Evolutionary conservation across 2,888 invertebrate species (phyloP), one percentile per base, ranked within the genome.

Genomic region (Parnassius apollo): DNA sequence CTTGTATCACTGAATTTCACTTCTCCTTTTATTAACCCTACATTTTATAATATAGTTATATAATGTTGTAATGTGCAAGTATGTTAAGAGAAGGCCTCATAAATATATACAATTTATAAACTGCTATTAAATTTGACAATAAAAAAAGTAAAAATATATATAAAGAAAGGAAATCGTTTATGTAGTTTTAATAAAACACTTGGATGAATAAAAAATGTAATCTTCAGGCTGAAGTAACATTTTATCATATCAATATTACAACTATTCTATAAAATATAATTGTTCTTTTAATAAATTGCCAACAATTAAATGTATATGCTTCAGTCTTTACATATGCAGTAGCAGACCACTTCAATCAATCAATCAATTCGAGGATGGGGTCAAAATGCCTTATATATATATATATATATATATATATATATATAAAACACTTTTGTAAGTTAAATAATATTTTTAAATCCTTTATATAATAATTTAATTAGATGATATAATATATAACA

Each of bases 281-380:
- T 68, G 69, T 68, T 67, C 63, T 72, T 68, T 64, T 45, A 68
- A 70, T 70, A 71, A 74, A 70, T 70, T 70, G 62, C 69, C 70
- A 74, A 73, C 74, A 74, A 70, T 70, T 69, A 70, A 72, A 73
- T 75, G 75, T 82, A 86, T 83, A 86, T 86, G 81, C 83, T 82
- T 86, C 86, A 88, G 85, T 87, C 86, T 86, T 85, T 68, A 74
- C 76, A 75, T 67, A 68, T 68, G 64, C 66, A 67, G 63, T 61
- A 63, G 66, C 63, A 68, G 68, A 69, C 67, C 65, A 67, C 55
- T 62, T 64, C n/a, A n/a, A n/a, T n/a, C n/a, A n/a, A n/a, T n/a
- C n/a, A n/a, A 65, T 55, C 63, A 64, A 65, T 67, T 61, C 57
- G 68, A 66, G 62, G 61, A 61, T 65, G 57, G 51, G 54, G 64